Base-by-base conservation (phyloP, 2,888 invertebrate species). In the Patella ulyssiponensis region DNA sequence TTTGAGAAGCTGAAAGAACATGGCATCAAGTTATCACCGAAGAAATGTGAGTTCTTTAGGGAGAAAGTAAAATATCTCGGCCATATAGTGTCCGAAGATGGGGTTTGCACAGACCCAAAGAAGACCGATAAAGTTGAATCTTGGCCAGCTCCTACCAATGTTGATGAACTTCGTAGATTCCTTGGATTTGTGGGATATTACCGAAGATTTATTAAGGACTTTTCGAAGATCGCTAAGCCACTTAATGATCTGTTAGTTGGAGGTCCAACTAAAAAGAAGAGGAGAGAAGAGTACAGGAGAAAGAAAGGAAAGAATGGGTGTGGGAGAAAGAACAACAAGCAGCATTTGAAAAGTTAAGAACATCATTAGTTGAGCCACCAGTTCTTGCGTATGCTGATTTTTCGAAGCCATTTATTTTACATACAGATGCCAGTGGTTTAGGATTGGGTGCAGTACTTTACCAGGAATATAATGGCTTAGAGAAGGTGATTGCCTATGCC, bases 231-330 rank as follows among this genome's bases (percentile, higher is more conserved):
- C 3, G 11, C 58, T 1, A 58, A 58, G 11, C 17, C n/a, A 5
- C n/a, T 58, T n/a, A 58, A 58, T 12, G 58, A 58, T 58, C 11
- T 58, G 58, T 1, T 58, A 58, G 58, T 15, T 11, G 58, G 58
- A 58, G 58, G 58, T n/a, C 58, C 58, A 58, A 58, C 58, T 12
- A 58, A 58, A 58, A 58, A 58, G 58, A 15, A 58, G 58, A 58
- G 58, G 58, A 14, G 58, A 2, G 27, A 27, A 27, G 12, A 58
- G 15, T 7, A 1, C 14, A 27, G 27, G 27, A 2, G 1, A 27
- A 27, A 27, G 27, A 27, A 27, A 27, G 27, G 27, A 27, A 27
- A 1, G 2, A 27, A 27, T n/a, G n/a, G n/a, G n/a, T n/a, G n/a
- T n/a, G n/a, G n/a, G n/a, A n/a, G n/a, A n/a, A n/a, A n/a, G n/a